phyloP scores from a whole-genome alignment of 2,888 invertebrate species.

The Diaphora mendica region DNA sequence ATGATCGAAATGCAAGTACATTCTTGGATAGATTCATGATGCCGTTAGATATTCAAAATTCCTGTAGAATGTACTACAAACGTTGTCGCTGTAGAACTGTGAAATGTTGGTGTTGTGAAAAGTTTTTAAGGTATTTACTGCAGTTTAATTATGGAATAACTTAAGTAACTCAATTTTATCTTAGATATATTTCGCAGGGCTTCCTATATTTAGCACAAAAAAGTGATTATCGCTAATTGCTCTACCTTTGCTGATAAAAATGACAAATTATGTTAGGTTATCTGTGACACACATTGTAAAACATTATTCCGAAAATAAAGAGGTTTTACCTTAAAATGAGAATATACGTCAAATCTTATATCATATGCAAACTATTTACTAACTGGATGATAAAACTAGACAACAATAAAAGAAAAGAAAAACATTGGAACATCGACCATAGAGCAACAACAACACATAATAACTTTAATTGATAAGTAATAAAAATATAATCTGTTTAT shows the following conservation, averaged over 20 bases:
- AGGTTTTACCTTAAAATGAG: background rate
- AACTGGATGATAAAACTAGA: background rate
- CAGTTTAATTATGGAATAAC: background rate
- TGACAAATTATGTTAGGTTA: background rate
- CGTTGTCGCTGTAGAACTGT: background rate
- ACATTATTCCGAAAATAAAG: background rate
- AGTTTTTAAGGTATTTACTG: background rate
- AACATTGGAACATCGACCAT: background rate
- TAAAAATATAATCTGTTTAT: background rate
- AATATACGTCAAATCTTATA: background rate
- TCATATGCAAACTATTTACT: background rate
- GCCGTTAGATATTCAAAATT: background rate
- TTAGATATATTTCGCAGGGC: background rate
- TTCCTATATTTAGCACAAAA: background rate
- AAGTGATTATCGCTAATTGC: background rate
- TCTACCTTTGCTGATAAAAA: background rate
- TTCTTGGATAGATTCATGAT: background rate
- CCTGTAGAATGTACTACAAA: background rate
- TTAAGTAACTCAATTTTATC: background rate
- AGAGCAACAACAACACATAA: background rate
- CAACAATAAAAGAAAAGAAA: background rate
- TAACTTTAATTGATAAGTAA: background rate
- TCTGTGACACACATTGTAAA: background rate
- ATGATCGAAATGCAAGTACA: background rate
- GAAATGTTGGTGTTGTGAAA: background rate